Evolutionary conservation across 2,113 vertebrate species (phyloP), one percentile per base, ranked within the genome.

Genomic region (Pao palembangensis): DNA sequence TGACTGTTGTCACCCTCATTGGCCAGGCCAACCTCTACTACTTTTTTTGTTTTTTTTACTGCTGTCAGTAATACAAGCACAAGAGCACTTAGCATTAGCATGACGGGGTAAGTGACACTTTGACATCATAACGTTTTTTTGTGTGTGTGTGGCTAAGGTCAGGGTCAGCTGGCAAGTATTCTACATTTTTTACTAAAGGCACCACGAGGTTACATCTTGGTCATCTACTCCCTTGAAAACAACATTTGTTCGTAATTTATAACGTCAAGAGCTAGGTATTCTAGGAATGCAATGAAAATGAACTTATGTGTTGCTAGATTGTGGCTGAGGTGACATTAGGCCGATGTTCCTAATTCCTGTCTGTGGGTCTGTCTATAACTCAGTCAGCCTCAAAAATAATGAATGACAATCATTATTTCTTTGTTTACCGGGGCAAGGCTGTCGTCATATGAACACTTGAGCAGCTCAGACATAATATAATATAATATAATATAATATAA

Each of bases 391-490:
- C 23, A 25, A 25, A 28, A 28, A 28, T 7, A 28, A 7, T 4
- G 25, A 28, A 28, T 28, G 25, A 28, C 25, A 28, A 28, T 63
- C 51, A 57, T 66, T 55, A 61, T 55, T 51, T 64, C 21, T 67
- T 67, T 78, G 69, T 81, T 66, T 72, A 58, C 65, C 28, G 71
- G 69, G 73, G 76, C 71, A 82, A 41, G 57, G 52, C 59, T 71
- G 44, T 65, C 76, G 69, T 78, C 84, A 85, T 80, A 63, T 81
- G 76, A 85, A 71, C 61, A 68, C 58, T 83, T 84, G 44, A 77
- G 73, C 55, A 50, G 58, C 50, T 72, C 60, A 80, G 63, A 70
- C n/a, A n/a, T n/a, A n/a, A n/a, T n/a, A n/a, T n/a, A n/a, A n/a
- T n/a, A n/a, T n/a, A n/a, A n/a, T n/a, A n/a, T n/a, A n/a, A n/a